Conservation (phyloP, 2,888 invertebrate species). For the Lycophotia porphyrea region DNA sequence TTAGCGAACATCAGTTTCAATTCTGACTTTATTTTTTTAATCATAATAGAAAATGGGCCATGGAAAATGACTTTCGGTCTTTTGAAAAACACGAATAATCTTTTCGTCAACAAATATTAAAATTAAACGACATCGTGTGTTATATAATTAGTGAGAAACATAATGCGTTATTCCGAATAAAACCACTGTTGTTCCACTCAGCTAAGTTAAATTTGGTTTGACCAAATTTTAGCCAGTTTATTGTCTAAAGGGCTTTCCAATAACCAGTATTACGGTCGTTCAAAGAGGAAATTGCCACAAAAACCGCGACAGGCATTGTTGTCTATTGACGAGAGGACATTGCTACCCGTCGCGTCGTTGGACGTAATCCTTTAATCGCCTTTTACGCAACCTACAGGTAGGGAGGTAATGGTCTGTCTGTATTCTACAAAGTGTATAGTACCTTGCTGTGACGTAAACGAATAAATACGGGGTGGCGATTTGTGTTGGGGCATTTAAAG, state of each 20-base stretch:
- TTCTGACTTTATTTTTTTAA: not conserved
- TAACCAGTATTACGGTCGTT: not conserved
- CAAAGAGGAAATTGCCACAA: not conserved
- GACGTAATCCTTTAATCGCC: constrained; percentile 13
- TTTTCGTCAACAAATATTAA: too few species aligned
- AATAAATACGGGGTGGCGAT: not conserved
- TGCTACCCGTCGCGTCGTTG: not conserved
- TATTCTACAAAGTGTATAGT: not conserved
- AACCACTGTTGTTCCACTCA: not conserved
- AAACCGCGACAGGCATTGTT: constrained; percentile 8
- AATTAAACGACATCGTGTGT: not conserved
- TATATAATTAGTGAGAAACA: not conserved
- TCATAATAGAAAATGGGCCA: not conserved
- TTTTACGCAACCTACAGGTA: not conserved
- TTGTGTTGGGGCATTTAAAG: not conserved
- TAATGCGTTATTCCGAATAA: not conserved
- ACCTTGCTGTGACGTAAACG: not conserved
- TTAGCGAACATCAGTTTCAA: not conserved
- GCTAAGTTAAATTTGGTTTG: not conserved
- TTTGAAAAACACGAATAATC: not conserved
- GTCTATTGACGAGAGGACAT: not conserved
- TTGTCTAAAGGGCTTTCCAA: not conserved
- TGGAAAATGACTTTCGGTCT: not conserved
- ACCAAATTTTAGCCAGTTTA: constrained; percentile 10
- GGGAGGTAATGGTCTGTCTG: not conserved